Conservation (phyloP, 2,797 vertebrate genomes). For the Myotis vivesi region DNA sequence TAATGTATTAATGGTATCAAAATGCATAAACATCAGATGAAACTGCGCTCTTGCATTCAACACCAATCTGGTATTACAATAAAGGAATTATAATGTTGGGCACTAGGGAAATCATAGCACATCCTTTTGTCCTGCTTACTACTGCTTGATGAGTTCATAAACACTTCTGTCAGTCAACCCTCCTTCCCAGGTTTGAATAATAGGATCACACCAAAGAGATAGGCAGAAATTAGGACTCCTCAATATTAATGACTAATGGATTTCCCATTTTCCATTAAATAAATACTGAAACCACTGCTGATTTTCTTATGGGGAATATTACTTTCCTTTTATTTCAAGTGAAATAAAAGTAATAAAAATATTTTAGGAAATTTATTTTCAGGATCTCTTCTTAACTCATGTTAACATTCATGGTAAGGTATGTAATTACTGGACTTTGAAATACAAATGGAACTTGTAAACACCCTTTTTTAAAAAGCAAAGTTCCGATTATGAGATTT, state of each 20-base stretch:
- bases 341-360: constrained; percentile 68
- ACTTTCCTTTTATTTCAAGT: constrained; percentile 45
- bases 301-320: constrained; percentile 43
- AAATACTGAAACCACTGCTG: constrained; percentile 48
- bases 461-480: neutral
- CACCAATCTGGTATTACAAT: constrained; percentile 10
- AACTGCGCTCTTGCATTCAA: neutral
- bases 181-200: constrained; percentile 11
- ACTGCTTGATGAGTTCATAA: neutral
- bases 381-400: constrained; percentile 41
- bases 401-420: constrained; percentile 51
- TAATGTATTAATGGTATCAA: constrained; percentile 46
- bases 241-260: constrained; percentile 36
- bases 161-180: neutral
- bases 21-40: constrained; percentile 17
- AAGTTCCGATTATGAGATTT: constrained; percentile 39
- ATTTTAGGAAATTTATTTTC: constrained; percentile 56
- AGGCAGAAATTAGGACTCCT: constrained; percentile 30
- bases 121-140: constrained; percentile 26
- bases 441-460: constrained; percentile 52
- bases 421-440: constrained; percentile 35
- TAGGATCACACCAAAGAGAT: constrained; percentile 48
- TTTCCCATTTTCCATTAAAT: constrained; percentile 65
- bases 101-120: constrained; percentile 14
- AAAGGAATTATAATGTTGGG: neutral